Conservation (phyloP, 2,888 invertebrate species). For the Latrodectus hesperus region DNA sequence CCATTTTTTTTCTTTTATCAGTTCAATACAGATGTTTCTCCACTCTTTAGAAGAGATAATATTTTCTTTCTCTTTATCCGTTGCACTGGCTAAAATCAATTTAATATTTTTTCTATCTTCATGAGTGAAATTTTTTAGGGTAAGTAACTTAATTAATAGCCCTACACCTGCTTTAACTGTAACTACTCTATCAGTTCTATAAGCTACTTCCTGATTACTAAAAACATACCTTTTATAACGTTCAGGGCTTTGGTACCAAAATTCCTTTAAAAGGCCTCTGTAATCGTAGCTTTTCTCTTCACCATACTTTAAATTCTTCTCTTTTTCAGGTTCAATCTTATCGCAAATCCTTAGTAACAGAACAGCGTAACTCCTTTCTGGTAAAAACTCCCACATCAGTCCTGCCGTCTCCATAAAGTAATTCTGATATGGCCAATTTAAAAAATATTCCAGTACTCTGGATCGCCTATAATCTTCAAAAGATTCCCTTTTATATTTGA, state of each 20-base stretch:
- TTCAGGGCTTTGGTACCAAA: conserved; percentile 20
- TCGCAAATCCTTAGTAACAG: conserved; percentile 20
- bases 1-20: conserved; percentile 19
- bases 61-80: conserved; percentile 19
- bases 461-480: not conserved
- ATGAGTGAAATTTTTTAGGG: conserved; percentile 15
- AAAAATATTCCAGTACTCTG: conserved; percentile 39
- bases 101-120: conserved; percentile 20
- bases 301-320: not conserved
- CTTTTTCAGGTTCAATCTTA: conserved; percentile 15
- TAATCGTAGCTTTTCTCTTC: conserved; percentile 40
- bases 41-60: conserved; percentile 14
- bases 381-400: conserved; percentile 20
- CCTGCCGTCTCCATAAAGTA: conserved; percentile 18
- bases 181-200: not conserved
- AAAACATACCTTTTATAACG: conserved; percentile 29
- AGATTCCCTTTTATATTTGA: not conserved
- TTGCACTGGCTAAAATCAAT: conserved; percentile 17
- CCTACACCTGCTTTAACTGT: not conserved
- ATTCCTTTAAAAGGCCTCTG: conserved; percentile 25
- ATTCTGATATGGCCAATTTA: conserved; percentile 37
- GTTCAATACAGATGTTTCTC: not conserved
- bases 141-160: conserved; percentile 10
- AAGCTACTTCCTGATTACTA: conserved; percentile 6
- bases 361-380: conserved; percentile 16